phyloP scores from a whole-genome alignment of 2,113 vertebrate species.

The Leptodactylus fuscus region DNA sequence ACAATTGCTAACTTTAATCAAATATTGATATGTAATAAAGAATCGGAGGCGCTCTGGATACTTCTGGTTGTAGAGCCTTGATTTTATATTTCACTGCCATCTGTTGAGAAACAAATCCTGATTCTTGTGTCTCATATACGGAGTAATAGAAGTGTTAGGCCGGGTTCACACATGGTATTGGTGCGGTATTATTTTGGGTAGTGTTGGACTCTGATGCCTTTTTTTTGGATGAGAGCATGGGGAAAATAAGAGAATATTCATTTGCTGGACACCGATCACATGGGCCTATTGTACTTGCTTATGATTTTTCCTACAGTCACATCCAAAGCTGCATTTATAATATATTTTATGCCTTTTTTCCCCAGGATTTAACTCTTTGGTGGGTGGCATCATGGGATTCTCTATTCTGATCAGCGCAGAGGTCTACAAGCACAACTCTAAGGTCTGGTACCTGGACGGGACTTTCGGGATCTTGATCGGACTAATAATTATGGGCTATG shows the following conservation, averaged over 20 bases:
- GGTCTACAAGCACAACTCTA: conserved; percentile 88
- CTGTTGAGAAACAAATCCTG: neutral
- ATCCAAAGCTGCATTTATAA: neutral
- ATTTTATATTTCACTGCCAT: neutral
- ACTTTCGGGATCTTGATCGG: conserved; percentile 92
- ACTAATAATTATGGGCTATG: conserved; percentile 93
- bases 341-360: neutral
- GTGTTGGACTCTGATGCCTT: no score
- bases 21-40: conserved; percentile 41
- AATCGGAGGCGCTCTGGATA: neutral
- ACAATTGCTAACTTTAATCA: conserved; percentile 19
- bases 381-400: conserved; percentile 95
- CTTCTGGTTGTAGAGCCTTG: neutral
- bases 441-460: conserved; percentile 94
- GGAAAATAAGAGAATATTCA: no score
- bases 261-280: no score
- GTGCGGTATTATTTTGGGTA: neutral
- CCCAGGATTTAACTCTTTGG: conserved; percentile 94
- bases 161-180: neutral
- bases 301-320: no score
- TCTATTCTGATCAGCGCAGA: conserved; percentile 96
- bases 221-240: no score
- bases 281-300: no score
- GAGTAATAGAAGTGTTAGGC: neutral
- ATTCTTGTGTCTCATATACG: no score